Evolutionary conservation across 2,888 invertebrate genomes (phyloP), one percentile per base, ranked within the genome.

Genomic region (Aphodius sticticus): DNA sequence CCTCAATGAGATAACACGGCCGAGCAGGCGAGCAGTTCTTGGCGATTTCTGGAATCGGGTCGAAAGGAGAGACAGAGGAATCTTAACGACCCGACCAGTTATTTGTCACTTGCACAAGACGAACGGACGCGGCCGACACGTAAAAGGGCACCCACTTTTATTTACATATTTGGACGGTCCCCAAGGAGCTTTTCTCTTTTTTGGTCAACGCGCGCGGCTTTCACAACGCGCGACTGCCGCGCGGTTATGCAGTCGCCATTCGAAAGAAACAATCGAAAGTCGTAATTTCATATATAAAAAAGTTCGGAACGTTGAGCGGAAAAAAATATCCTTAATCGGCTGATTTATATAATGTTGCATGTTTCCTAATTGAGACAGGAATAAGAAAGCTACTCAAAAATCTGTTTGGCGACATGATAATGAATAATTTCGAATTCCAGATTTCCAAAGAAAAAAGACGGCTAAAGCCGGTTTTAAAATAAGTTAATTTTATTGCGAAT

Each of bases 31-130:
- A 53, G 53, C 53, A 53, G 53, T 53, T 53, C 53, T 53, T 7
- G 12, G 70, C 70, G 26, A 70, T 70, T 70, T 70, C 70, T 26
- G 26, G 70, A 70, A 70, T 70, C 70, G 70, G 70, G 16, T 70
- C 70, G 26, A 26, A 7, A 70, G 26, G 70, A 70, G 70, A 12
- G 70, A n/a, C n/a, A 15, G 16, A 26, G 70, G 70, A 70, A 70
- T 70, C 16, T 70, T 70, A 70, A 70, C 26, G 70, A 70, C 70
- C 15, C 70, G 70, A n/a, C 16, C 70, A 3, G 70, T 5, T 53
- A 70, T 70, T 70, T 70, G 70, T 70, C 70, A 70, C 70, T 70
- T 26, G 70, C 15, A n/a, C 70, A 26, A 15, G 26, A 16, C 14
- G 26, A n/a, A 5, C 2, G 9, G 53, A 53, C 53, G 53, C 53